A percentile compares a stretch with the other conserved stretches of the same genome.
phyloP scores from a whole-genome alignment of 2,113 vertebrate genomes.

The Lampris incognitus region DNA sequence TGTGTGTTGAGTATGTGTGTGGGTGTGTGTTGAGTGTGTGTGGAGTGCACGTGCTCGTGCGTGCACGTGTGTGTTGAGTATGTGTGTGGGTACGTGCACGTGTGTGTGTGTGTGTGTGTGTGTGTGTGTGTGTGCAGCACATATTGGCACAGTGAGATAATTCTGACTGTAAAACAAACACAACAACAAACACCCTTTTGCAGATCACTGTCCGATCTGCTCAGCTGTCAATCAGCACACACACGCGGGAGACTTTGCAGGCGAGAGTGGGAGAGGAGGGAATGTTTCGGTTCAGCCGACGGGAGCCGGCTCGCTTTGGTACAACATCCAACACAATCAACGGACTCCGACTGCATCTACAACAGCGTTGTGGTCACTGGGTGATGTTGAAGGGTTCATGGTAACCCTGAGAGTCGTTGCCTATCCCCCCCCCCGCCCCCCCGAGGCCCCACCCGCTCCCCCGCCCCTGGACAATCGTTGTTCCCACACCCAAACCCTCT shows the following conservation, averaged over 20 bases:
- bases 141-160: slow-evolving; percentile 17
- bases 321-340: slow-evolving; percentile 60
- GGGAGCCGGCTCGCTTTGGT: slow-evolving; percentile 30
- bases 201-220: slow-evolving; percentile 1
- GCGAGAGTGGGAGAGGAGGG: neutral
- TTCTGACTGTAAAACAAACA: slow-evolving; percentile 40
- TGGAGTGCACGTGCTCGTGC: no score
- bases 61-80: no score
- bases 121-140: neutral
- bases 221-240: neutral
- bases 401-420: slow-evolving; percentile 52
- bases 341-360: slow-evolving; percentile 61
- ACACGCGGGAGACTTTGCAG: neutral
- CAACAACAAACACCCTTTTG: slow-evolving; percentile 13
- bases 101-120: neutral
- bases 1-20: no score
- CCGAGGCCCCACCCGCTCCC: neutral
- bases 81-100: no score
- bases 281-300: slow-evolving; percentile 16
- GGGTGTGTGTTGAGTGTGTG: no score
- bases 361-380: slow-evolving; percentile 17
- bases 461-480: slow-evolving; percentile 38
- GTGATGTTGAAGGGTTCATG: slow-evolving; percentile 55
- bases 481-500: slow-evolving; percentile 48
- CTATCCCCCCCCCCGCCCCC: neutral